These are phyloP conservation scores for Micronycteris hirsuta DNA, from an alignment of 2,113 vertebrate species.

Conservation along the genomic window DNA sequence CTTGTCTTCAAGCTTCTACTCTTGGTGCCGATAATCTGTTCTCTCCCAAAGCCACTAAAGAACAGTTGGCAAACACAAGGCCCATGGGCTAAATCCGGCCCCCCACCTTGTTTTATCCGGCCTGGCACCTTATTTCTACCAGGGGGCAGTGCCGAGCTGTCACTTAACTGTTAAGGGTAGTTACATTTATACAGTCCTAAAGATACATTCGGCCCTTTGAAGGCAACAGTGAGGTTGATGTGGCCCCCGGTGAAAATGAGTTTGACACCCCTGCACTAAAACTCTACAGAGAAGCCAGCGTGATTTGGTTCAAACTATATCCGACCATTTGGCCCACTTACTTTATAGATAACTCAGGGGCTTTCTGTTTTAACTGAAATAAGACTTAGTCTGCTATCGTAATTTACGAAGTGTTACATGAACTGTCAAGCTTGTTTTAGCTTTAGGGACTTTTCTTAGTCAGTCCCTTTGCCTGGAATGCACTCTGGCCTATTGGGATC, in stretches of 20 bases:
- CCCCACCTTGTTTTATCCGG: too few species aligned
- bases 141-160: too few species aligned
- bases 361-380: slow-evolving; percentile 29
- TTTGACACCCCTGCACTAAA: too few species aligned
- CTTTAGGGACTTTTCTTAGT: background rate
- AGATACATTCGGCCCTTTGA: too few species aligned
- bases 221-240: too few species aligned
- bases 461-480: background rate
- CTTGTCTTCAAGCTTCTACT: background rate
- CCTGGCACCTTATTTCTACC: too few species aligned
- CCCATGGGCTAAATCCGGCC: too few species aligned
- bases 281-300: background rate
- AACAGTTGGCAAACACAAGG: too few species aligned
- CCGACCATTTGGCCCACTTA: background rate
- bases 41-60: background rate
- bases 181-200: too few species aligned
- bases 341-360: slow-evolving; percentile 42
- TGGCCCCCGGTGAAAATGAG: too few species aligned
- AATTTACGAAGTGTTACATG: slow-evolving; percentile 27
- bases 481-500: background rate
- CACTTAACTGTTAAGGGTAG: too few species aligned
- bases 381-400: background rate
- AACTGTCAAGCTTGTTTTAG: slow-evolving; percentile 1
- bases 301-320: background rate
- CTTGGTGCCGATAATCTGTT: background rate